These are phyloP conservation scores for Zhengitettix transpicula DNA, from an alignment of 2,888 invertebrate genomes.

Conservation along the genomic window DNA sequence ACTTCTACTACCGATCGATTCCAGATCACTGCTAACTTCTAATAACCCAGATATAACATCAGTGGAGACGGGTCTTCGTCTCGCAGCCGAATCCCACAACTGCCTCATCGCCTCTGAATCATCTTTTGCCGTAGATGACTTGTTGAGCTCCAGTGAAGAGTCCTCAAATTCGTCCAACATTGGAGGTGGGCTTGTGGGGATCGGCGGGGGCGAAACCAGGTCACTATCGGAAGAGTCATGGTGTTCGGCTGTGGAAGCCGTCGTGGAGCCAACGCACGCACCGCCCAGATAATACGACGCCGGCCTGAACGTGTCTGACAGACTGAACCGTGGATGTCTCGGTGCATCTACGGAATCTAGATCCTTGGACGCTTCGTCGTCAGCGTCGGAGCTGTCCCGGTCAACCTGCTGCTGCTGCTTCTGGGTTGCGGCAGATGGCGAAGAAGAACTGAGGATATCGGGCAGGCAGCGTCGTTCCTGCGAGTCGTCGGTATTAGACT, in stretches of 20 bases:
- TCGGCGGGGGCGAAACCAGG: constrained; percentile 59
- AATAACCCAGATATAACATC: constrained; percentile 43
- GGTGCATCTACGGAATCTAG: constrained; percentile 46
- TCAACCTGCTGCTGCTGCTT: neutral
- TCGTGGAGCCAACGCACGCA: constrained; percentile 29
- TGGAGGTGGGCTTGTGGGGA: constrained; percentile 59
- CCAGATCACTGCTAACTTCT: constrained; percentile 16
- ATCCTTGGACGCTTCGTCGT: constrained; percentile 67
- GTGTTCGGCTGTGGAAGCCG: constrained; percentile 27
- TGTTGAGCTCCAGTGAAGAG: constrained; percentile 14
- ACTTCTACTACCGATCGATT: constrained; percentile 17
- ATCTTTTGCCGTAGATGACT: constrained; percentile 16
- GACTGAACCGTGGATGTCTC: constrained; percentile 59
- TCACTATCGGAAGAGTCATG: constrained; percentile 72
- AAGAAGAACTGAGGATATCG: constrained; percentile 38
- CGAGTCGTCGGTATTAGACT: neutral
- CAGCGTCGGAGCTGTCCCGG: constrained; percentile 57
- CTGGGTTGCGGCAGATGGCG: constrained; percentile 15
- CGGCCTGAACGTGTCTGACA: constrained; percentile 75
- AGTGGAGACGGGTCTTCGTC: constrained; percentile 56
- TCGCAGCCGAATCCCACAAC: constrained; percentile 37
- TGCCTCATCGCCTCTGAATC: constrained; percentile 10
- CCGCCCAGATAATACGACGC: constrained; percentile 72
- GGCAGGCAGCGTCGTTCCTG: constrained; percentile 28
- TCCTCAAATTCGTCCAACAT: constrained; percentile 48